Evolutionary conservation across 1,140 invertebrate species (phyloP), one percentile per base, ranked within the genome.

Genomic region (Oryctes rhinoceros): DNA sequence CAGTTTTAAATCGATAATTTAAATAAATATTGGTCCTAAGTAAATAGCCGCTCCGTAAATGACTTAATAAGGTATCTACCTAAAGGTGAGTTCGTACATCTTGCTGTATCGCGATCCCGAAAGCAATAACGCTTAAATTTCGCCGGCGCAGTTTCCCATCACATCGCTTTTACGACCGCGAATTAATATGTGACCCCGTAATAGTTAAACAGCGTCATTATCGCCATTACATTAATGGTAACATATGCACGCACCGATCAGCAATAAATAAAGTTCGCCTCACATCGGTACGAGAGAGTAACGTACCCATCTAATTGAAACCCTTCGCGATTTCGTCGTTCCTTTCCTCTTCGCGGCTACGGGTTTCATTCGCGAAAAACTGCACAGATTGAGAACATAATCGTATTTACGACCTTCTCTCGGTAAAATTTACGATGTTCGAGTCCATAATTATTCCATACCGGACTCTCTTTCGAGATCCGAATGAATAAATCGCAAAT

Each of bases 151-250:
- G 53, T 71, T 71, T 71, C 65, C 65, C 53, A 59, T 59, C 65
- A 71, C 24, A 71, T 71, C 20, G 18, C 18, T 18, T 71, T 71
- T 71, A 71, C 24, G 65, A 71, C 65, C 65, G 65, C 65, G 65
- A 71, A 71, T 71, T 71, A 71, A 71, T 71, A 71, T 71, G 65
- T 71, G 65, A 71, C 65, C 65, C 24, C 65, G 65, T 71, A 71
- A 71, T 71, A 71, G 65, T 24, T 71, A 71, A 71, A 71, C 65
- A 71, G 65, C 65, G 65, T 71, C 65, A 71, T 71, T 71, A 71
- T 71, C 65, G 65, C 65, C 20, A 71, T 71, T 71, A 71, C 65
- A 24, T 71, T 71, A 71, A 71, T 71, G 65, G 35, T 71, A 71
- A 71, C 65, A 71, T 24, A 71, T 37, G 65, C 65, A 71, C 65